phyloP scores from a whole-genome alignment of 2,113 vertebrate species.

The Equus quagga region DNA sequence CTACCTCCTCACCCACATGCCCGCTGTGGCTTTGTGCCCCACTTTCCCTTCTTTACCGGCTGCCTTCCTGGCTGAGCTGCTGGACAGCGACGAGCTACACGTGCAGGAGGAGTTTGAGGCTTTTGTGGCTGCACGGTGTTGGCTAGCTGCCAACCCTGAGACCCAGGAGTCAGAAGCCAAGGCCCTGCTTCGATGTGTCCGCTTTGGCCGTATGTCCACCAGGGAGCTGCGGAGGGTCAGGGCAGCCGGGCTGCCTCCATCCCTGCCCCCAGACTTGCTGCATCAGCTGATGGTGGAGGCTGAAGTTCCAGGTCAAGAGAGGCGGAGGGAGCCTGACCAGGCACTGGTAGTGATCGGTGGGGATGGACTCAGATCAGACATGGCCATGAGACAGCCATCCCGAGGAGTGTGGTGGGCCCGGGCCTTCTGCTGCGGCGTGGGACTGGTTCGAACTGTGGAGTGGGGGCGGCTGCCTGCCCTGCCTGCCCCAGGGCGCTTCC shows the following conservation, averaged over 20 bases:
- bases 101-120: slow-evolving; percentile 91
- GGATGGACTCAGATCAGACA: slow-evolving; percentile 89
- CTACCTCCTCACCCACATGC: slow-evolving; percentile 92
- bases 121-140: slow-evolving; percentile 90
- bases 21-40: slow-evolving; percentile 87
- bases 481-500: slow-evolving; percentile 92
- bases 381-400: slow-evolving; percentile 88
- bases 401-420: slow-evolving; percentile 92
- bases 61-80: slow-evolving; percentile 87
- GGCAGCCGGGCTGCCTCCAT: slow-evolving; percentile 86
- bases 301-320: slow-evolving; percentile 82
- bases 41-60: slow-evolving; percentile 90
- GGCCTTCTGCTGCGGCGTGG: slow-evolving; percentile 89
- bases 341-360: slow-evolving; percentile 92
- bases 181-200: slow-evolving; percentile 89
- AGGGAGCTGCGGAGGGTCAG: slow-evolving; percentile 92
- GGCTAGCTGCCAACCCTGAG: slow-evolving; percentile 89
- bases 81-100: slow-evolving; percentile 89
- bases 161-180: slow-evolving; percentile 85
- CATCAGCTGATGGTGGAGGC: slow-evolving; percentile 79
- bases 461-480: slow-evolving; percentile 91
- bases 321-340: slow-evolving; percentile 89
- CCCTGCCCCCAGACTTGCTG: slow-evolving; percentile 79
- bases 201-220: slow-evolving; percentile 95
- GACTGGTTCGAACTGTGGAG: slow-evolving; percentile 92